Evolutionary conservation across 1,140 invertebrate genomes (phyloP).

Genomic region (Drosophila santomea): DNA sequence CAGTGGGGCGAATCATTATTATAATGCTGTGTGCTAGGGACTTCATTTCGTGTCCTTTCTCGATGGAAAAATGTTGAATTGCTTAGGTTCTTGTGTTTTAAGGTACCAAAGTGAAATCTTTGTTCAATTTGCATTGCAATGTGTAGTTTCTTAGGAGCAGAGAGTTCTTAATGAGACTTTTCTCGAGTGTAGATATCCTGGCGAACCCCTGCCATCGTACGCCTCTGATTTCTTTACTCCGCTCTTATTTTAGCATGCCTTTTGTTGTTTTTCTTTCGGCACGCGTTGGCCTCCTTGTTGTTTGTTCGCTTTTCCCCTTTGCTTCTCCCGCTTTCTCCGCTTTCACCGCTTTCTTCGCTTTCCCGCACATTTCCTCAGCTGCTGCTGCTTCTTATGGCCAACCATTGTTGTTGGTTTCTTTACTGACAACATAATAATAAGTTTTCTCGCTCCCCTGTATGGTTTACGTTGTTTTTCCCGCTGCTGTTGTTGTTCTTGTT

Average conservation of each 20-base stretch:
- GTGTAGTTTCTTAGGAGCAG: no score
- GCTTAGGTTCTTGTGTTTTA: no score
- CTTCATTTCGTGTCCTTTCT: neutral
- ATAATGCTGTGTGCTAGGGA: neutral
- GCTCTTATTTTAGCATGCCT: neutral
- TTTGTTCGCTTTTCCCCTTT: conserved; percentile 11
- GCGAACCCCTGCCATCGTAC: neutral
- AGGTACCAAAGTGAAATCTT: neutral
- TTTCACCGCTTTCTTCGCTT: neutral
- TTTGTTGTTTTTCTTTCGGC: conserved; percentile 27
- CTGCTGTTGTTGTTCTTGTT: conserved; percentile 22
- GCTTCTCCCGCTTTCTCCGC: neutral
- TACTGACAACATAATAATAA: conserved; percentile 82
- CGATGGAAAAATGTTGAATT: neutral
- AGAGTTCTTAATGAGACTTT: no score
- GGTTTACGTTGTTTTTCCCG: conserved; percentile 21
- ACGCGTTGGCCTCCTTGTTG: conserved; percentile 46
- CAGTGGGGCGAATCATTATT: conserved; percentile 9
- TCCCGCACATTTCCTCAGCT: conserved; percentile 1
- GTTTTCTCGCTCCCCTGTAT: conserved; percentile 52
- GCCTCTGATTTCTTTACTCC: conserved; percentile 15
- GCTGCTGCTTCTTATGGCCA: conserved; percentile 22
- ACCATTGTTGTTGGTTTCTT: conserved; percentile 62
- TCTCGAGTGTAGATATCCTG: neutral
- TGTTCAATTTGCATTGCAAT: neutral